Evolutionary conservation across 1,140 invertebrate species (phyloP).

Genomic region (Cheumatopsyche charites): DNA sequence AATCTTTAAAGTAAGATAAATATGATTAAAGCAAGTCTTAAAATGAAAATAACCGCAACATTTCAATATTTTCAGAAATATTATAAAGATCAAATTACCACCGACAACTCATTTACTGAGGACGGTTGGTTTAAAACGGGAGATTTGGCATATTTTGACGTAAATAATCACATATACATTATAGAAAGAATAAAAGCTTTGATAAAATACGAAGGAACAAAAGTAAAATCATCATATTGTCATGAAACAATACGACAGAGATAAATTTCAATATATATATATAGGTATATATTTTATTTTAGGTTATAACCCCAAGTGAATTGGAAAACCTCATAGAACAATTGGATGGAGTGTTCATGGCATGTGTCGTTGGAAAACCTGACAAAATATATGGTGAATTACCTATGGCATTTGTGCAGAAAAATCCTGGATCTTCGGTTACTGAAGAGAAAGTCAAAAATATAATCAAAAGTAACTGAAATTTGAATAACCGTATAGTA

Average conservation of each 20-base stretch:
- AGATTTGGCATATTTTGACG: conserved; percentile 72
- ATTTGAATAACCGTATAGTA: too few relatives aligned
- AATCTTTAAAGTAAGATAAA: conserved; percentile 13
- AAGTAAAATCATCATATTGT: conserved; percentile 70
- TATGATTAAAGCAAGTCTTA: not conserved
- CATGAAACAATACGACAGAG: conserved; percentile 77
- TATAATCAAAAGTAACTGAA: conserved; percentile 40
- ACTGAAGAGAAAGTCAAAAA: conserved; percentile 22
- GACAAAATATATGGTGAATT: conserved; percentile 9
- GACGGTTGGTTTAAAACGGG: conserved; percentile 72
- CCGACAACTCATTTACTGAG: conserved; percentile 54
- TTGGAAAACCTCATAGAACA: not conserved
- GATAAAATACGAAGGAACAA: conserved; percentile 69
- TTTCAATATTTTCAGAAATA: conserved; percentile 28
- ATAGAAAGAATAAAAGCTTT: conserved; percentile 72
- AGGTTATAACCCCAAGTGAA: not conserved
- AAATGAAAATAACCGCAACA: not conserved
- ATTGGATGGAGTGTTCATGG: not conserved
- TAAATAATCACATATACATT: conserved; percentile 69
- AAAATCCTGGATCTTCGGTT: not conserved
- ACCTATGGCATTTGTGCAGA: conserved; percentile 17
- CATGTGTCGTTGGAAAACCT: not conserved
- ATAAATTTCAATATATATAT: conserved; percentile 57
- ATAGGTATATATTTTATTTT: conserved; percentile 11
- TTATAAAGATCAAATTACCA: conserved; percentile 45